Evolutionary conservation across 2,888 invertebrate species (phyloP), one percentile per base, ranked within the genome.

Genomic region (Nomada ruficornis): DNA sequence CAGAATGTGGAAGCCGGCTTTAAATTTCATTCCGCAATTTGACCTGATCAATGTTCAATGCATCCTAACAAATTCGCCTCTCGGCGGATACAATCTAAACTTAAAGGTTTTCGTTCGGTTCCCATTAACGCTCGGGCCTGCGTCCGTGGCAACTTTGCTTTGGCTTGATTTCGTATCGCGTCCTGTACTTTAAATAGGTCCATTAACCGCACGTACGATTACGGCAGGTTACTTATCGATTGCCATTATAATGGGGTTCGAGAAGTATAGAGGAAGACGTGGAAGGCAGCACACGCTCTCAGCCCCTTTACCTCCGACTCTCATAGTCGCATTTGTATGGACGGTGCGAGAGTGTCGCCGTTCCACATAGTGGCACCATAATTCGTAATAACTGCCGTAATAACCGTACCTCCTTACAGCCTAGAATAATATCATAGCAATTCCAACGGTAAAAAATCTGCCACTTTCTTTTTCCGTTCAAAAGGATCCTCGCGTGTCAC

Each of bases 301-400:
- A n/a, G 29, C 23, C 42, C 20, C 59, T 60, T 13, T 20, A 26
- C 11, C 69, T 18, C 42, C 42, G 36, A 7, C 47, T 54, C 44
- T 42, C 20, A 42, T n/a, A 44, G 36, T 18, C 69, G 69, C 75
- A 79, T 79, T 82, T 77, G 64, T 76, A 73, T 82, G 77, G 78
- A 74, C 76, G 75, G 50, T 42, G 67, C 57, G 77, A 64, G 79
- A 77, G 78, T 74, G 80, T 78, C 82, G 78, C 71, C 85, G 87
- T 88, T 89, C 85, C 86, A 82, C 80, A 82, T 80, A 85, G 85
- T 83, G 72, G 80, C 71, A 77, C 85, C 90, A 87, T 92, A 91
- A 92, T 91, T 92, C 86, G 91, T 90, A 90, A 91, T 92, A 92
- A 92, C 89, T 86, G 89, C 81, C 68, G 84, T 88, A 90, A 92